phyloP scores from a whole-genome alignment of 1,140 invertebrate genomes.

The Orussus abietinus region DNA sequence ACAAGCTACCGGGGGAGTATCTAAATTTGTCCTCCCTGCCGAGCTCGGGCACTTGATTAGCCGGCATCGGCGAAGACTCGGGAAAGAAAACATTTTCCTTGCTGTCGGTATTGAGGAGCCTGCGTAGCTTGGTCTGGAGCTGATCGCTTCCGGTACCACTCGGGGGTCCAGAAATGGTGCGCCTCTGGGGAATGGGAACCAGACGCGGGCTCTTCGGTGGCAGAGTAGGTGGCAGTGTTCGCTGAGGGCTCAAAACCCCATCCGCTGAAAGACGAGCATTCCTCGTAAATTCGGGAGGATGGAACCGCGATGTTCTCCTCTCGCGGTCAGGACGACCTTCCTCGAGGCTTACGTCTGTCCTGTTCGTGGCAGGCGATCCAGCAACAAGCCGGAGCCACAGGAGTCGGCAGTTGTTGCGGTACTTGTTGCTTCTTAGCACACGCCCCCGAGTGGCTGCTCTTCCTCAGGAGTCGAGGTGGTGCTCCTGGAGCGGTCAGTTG shows the following conservation, averaged over 20 bases:
- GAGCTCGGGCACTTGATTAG: slow-evolving; percentile 11
- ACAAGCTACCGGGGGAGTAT: slow-evolving; percentile 43
- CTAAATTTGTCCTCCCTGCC: slow-evolving; percentile 41
- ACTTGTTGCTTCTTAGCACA: slow-evolving; percentile 17
- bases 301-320: too few species aligned
- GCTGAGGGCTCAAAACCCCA: slow-evolving; percentile 56
- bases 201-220: slow-evolving; percentile 56
- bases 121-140: slow-evolving; percentile 72
- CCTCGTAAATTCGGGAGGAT: too few species aligned
- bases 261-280: slow-evolving; percentile 48
- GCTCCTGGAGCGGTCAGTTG: slow-evolving; percentile 51
- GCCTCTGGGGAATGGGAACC: slow-evolving; percentile 46
- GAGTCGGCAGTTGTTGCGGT: slow-evolving; percentile 32
- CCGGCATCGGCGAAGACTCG: slow-evolving; percentile 25
- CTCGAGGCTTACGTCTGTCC: slow-evolving; percentile 49
- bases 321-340: too few species aligned
- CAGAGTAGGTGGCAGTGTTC: slow-evolving; percentile 55
- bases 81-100: slow-evolving; percentile 58
- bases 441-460: slow-evolving; percentile 32
- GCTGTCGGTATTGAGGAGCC: slow-evolving; percentile 70
- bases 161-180: slow-evolving; percentile 44
- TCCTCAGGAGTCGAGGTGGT: slow-evolving; percentile 41
- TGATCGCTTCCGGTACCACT: slow-evolving; percentile 57
- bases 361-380: slow-evolving; percentile 47
- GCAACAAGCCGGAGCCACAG: slow-evolving; percentile 34